Evolutionary conservation across 1,140 invertebrate species (phyloP), one percentile per base, ranked within the genome.

Genomic region (Drosophila sp.): DNA sequence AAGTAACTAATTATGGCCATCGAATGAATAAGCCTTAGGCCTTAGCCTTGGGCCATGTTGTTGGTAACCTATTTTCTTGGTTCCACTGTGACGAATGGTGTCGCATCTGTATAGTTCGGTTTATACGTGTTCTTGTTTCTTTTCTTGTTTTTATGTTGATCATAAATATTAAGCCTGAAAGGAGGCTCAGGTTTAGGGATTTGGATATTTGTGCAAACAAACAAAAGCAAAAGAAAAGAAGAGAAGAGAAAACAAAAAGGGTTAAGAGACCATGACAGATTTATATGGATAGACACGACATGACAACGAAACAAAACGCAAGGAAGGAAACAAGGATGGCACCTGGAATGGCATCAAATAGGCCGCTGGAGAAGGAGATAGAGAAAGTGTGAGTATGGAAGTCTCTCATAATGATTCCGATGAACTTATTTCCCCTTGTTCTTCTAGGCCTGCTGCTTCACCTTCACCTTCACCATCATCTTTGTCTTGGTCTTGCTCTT

Each of bases 301-400:
- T 38, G 85, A 60, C 81, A 68, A 80, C 80, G 84, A 78, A 76
- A 70, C 68, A 64, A 38, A 38, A 70, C 81, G 4, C 63, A 77
- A 77, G 73, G 69, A 41, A 30, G 64, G 55, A 44, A n/a, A 76
- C n/a, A n/a, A 35, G 11, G 10, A 3, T 10, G 35, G 30, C 30
- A 58, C 30, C 33, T 58, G 56, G 5, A 58, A 35, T 58, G 56
- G 56, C 30, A 33, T 55, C 6, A 33, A 58, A 1, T 35, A 35
- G 27, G 10, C 8, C 10, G 7, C n/a, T n/a, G 54, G 25, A 50
- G 35, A 57, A 55, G 32, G 60, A 44, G 17, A 11, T 4, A 23
- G 23, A 47, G 44, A 50, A 27, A 4, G 44, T 50, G 23, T 27
- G 44, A 50, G 44, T 27, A 27, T 27, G 44, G 44, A 23, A 17